Base-by-base conservation (phyloP, 1,140 invertebrate genomes). In the Proales similis region DNA sequence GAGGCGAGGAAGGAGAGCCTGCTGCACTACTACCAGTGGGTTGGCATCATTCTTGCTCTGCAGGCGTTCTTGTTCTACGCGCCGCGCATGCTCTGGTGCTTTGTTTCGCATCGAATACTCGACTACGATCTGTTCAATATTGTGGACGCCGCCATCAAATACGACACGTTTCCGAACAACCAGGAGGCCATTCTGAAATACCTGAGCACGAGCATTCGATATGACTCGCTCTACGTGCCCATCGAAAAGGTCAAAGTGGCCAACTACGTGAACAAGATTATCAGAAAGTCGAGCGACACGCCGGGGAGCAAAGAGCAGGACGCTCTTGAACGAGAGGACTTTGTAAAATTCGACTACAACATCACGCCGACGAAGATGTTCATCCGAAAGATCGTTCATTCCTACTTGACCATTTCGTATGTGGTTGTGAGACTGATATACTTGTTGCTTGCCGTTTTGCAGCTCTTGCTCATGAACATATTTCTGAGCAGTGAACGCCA, bases 21-120 rank as follows among this genome's bases (percentile, higher is more conserved):
- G 2, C 17, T 60, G 26, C 33, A 33, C 11, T 64, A 64, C 30
- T 64, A 66, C 19, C 65, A 66, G 51, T 66, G 65, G 65, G 53
- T 65, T 7, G 22, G 26, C 4, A 39, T 66, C 32, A 42, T 66
- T 42, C 33, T 66, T 11, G n/a, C 67, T 17, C 22, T 66, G 20
- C 62, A 64, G 48, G 60, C 64, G 0, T 46, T 48, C 12, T 11
- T 64, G 24, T 66, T 65, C n/a, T 66, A 66, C 51, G 17, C 65
- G 12, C 63, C 65, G 5, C 14, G 65, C 12, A 48, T 63, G 12
- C n/a, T 63, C 4, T 63, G 61, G 61, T 27, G 42, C 4, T 62
- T 45, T 57, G 20, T 57, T 14, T 57, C 51, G 30, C 27, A 22
- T 12, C 39, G 32, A 26, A 42, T 57, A 20, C 22, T 57, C 9